Evolutionary conservation across 2,888 invertebrate genomes (phyloP).

Genomic region (Agriopis aurantiaria): DNA sequence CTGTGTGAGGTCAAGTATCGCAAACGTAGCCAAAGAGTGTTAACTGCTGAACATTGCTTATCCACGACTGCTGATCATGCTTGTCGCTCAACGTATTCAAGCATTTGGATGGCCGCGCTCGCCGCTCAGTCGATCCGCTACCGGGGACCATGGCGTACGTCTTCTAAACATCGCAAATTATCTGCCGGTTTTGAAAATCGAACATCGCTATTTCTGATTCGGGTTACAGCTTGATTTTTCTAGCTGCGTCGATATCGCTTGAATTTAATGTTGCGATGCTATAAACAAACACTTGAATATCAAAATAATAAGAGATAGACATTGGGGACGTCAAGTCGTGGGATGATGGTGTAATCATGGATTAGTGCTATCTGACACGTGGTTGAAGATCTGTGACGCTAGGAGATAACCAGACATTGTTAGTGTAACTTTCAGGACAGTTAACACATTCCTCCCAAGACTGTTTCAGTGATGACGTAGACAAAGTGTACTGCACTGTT

Average conservation of each 20-base stretch:
- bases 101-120: slow-evolving; percentile 15
- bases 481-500: neutral
- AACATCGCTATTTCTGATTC: slow-evolving; percentile 1
- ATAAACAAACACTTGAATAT: slow-evolving; percentile 12
- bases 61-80: slow-evolving; percentile 30
- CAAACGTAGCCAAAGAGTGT: slow-evolving; percentile 25
- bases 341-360: slow-evolving; percentile 43
- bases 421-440: slow-evolving; percentile 7
- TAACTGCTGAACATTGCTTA: slow-evolving; percentile 28
- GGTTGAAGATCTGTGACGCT: slow-evolving; percentile 40
- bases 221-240: neutral
- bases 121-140: slow-evolving; percentile 45
- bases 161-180: slow-evolving; percentile 11
- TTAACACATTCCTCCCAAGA: neutral
- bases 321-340: slow-evolving; percentile 36
- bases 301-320: slow-evolving; percentile 38
- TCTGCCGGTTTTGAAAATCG: slow-evolving; percentile 3
- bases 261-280: neutral
- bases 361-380: slow-evolving; percentile 55
- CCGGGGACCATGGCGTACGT: slow-evolving; percentile 50
- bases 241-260: neutral
- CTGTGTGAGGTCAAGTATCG: slow-evolving; percentile 28
- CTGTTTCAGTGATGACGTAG: slow-evolving; percentile 2
- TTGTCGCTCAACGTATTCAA: slow-evolving; percentile 5
- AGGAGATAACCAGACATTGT: slow-evolving; percentile 17